Percentiles rank a stretch among this genome's conserved stretches.
Evolutionary conservation across 2,888 invertebrate genomes (phyloP).

Genomic region (Drosophila parthenogenetica): DNA sequence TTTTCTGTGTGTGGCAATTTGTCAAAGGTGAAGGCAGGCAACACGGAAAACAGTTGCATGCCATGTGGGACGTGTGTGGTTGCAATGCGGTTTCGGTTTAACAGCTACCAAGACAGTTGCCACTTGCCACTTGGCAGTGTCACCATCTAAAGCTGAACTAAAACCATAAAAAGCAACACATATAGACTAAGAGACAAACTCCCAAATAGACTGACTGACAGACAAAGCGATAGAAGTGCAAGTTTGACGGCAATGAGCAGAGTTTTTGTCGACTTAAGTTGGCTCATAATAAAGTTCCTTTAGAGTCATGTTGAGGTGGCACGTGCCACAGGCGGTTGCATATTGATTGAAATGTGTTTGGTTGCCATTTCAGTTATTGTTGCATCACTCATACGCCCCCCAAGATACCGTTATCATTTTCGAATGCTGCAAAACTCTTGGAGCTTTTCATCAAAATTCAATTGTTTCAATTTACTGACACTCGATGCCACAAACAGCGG

Average conservation of each 20-base stretch:
- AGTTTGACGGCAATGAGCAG: slow-evolving; percentile 38
- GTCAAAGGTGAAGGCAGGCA: slow-evolving; percentile 61
- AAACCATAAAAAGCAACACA: slow-evolving; percentile 47
- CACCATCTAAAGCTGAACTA: slow-evolving; percentile 18
- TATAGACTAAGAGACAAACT: neutral
- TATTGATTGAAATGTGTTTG: slow-evolving; percentile 55
- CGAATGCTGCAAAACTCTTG: slow-evolving; percentile 36
- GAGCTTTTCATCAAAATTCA: slow-evolving; percentile 76
- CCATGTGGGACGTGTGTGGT: slow-evolving; percentile 77
- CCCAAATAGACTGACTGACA: slow-evolving; percentile 2
- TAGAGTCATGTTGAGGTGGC: slow-evolving; percentile 32
- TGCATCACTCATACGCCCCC: slow-evolving; percentile 21
- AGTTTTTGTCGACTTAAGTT: slow-evolving; percentile 74
- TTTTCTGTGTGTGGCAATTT: slow-evolving; percentile 52
- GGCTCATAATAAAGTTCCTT: slow-evolving; percentile 61
- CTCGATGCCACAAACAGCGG: slow-evolving; percentile 62
- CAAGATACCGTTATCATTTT: slow-evolving; percentile 42
- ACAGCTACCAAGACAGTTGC: slow-evolving; percentile 54
- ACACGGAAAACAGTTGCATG: slow-evolving; percentile 50
- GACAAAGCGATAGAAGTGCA: slow-evolving; percentile 23
- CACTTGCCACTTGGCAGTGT: slow-evolving; percentile 16
- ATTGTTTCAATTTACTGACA: slow-evolving; percentile 69
- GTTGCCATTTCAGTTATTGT: slow-evolving; percentile 26
- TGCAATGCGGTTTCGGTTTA: slow-evolving; percentile 70
- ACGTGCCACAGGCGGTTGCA: slow-evolving; percentile 51